Evolutionary conservation across 2,888 invertebrate species (phyloP), one percentile per base, ranked within the genome.

Genomic region (Brachypterus glaber): DNA sequence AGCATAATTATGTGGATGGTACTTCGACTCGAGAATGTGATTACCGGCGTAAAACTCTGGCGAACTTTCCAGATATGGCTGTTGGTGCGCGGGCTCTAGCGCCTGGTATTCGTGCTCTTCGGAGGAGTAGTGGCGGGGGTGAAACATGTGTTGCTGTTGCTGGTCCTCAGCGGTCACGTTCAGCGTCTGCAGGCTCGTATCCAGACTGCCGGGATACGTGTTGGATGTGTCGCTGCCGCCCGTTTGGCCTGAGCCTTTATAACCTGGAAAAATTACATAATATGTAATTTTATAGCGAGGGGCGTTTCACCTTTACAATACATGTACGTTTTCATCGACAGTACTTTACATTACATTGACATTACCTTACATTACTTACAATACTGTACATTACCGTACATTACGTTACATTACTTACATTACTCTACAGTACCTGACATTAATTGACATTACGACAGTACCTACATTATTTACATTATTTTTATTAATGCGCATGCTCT

Each of bases 11-110:
- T 62, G 62, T 13, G 40, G 77, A 58, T 82, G 79, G 66, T 81
- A 84, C 63, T 85, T 84, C 57, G 76, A 76, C 59, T 65, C 65
- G 41, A 63, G 44, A 38, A 70, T 62, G 48, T 65, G 68, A 49
- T 65, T 67, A 53, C 78, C 74, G 51, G 79, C 73, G 63, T 86
- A 86, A 66, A 85, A 84, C 65, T 85, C 79, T 3, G 77, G 74
- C 31, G 77, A 82, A 67, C 68, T 79, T 63, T 78, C 85, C 67
- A 77, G 78, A 33, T 74, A 70, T 44, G 70, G 62, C 47, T 75
- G 72, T 43, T 73, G 71, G 44, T 72, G 71, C 37, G 65, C 66
- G 39, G 67, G 64, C 39, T 72, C 68, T 42, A 72, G 55, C 37
- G 70, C 66, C 48, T 73, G 74, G 56, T 73, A 74, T 47, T 77